phyloP scores from a whole-genome alignment of 2,113 vertebrate genomes.

The Agelaius tricolor region DNA sequence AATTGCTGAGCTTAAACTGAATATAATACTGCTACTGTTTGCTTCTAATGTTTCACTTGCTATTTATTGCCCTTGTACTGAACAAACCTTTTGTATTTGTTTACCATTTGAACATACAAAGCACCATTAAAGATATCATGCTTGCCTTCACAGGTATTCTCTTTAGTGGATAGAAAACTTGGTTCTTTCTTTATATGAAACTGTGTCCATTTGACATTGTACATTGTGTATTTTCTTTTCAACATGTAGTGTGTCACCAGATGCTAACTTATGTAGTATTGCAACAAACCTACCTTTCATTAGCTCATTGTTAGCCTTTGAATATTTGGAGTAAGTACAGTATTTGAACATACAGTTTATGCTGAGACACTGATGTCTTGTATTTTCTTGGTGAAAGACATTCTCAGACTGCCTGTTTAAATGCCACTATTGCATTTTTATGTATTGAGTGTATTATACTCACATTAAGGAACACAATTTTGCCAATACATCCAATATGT shows the following conservation, averaged over 20 bases:
- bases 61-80: not conserved
- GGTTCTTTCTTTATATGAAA: not conserved
- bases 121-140: not conserved
- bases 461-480: not conserved
- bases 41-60: not conserved
- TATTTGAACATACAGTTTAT: not conserved
- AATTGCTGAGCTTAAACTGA: not conserved
- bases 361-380: not conserved
- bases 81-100: conserved; percentile 5
- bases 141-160: not conserved
- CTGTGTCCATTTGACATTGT: not conserved
- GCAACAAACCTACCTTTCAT: not conserved
- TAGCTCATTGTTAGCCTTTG: not conserved
- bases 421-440: not conserved
- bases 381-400: not conserved
- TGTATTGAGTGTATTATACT: not conserved
- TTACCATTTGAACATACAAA: not conserved
- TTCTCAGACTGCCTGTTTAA: not conserved
- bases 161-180: not conserved
- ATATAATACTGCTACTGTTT: conserved; percentile 28
- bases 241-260: not conserved
- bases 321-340: not conserved
- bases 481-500: not conserved
- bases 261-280: not conserved
- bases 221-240: not conserved